phyloP scores from a whole-genome alignment of 2,797 vertebrate genomes.

The Caiman crocodilus region DNA sequence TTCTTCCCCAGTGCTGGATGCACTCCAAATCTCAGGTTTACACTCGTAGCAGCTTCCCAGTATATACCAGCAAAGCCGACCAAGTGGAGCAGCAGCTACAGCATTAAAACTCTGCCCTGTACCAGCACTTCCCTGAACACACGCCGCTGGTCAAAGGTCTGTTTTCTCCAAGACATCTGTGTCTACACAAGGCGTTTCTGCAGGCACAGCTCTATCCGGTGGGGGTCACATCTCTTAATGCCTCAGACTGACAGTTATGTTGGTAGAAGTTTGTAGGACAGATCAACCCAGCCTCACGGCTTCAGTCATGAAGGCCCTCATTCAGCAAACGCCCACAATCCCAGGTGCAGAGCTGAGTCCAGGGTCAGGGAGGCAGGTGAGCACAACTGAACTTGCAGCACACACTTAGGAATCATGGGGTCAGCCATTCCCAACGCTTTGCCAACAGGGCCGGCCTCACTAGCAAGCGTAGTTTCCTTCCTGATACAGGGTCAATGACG shows the following conservation, averaged over 20 bases:
- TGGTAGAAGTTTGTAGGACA: rapidly evolving
- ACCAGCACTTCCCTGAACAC: too few relatives aligned
- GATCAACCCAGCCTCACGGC: neutral
- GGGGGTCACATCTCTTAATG: too few relatives aligned
- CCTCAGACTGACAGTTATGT: neutral
- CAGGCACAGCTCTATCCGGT: too few relatives aligned
- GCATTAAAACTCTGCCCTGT: neutral
- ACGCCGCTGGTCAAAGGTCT: neutral
- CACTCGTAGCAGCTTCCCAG: neutral
- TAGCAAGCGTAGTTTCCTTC: neutral
- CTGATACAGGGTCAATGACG: neutral
- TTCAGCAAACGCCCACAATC: neutral
- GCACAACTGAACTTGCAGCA: rapidly evolving
- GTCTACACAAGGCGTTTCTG: too few relatives aligned
- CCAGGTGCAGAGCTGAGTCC: rapidly evolving
- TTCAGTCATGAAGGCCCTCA: neutral
- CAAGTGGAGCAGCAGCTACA: rapidly evolving
- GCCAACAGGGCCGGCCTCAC: rapidly evolving
- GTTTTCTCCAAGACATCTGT: neutral
- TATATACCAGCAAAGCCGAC: too few relatives aligned
- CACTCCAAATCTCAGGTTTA: neutral
- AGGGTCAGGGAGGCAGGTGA: neutral
- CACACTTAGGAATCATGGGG: too few relatives aligned
- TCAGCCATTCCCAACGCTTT: neutral
- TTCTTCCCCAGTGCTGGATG: neutral